phyloP scores from a whole-genome alignment of 2,888 invertebrate genomes.

The Lottia gigantea region DNA sequence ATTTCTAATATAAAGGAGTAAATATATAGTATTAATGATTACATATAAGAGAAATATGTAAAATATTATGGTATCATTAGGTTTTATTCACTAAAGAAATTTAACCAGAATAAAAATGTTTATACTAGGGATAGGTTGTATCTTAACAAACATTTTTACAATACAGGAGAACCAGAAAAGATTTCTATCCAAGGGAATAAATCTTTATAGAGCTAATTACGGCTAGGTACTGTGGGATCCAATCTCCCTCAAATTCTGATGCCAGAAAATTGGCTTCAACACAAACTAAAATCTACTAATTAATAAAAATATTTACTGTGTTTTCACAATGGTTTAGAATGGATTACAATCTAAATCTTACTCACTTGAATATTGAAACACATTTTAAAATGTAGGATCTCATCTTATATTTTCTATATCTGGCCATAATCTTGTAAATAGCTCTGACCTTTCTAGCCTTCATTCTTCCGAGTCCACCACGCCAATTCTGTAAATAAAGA shows the following conservation, averaged over 20 bases:
- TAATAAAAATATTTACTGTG: no score
- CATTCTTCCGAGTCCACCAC: slow-evolving; percentile 83
- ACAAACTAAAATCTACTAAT: no score
- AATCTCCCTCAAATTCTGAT: no score
- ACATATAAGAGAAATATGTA: background rate
- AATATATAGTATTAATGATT: background rate
- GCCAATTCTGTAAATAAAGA: slow-evolving; percentile 73
- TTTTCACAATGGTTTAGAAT: background rate
- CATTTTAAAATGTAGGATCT: slow-evolving; percentile 78
- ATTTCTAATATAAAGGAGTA: slow-evolving; percentile 38
- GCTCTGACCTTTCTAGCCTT: slow-evolving; percentile 88
- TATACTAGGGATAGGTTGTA: no score
- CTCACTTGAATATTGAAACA: slow-evolving; percentile 74
- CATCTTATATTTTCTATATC: slow-evolving; percentile 84
- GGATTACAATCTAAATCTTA: background rate
- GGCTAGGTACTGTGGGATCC: no score
- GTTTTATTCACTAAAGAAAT: background rate
- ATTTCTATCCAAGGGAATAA: no score
- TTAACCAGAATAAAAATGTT: background rate
- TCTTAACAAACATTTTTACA: no score
- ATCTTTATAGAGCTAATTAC: no score
- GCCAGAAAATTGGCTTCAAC: no score
- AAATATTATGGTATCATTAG: background rate
- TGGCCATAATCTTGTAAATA: slow-evolving; percentile 81
- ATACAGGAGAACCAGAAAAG: no score